Evolutionary conservation across 53 echinoderm and acorn worm species (phyloP), one percentile per base, ranked within the genome.

Genomic region (Henricia sp.): DNA sequence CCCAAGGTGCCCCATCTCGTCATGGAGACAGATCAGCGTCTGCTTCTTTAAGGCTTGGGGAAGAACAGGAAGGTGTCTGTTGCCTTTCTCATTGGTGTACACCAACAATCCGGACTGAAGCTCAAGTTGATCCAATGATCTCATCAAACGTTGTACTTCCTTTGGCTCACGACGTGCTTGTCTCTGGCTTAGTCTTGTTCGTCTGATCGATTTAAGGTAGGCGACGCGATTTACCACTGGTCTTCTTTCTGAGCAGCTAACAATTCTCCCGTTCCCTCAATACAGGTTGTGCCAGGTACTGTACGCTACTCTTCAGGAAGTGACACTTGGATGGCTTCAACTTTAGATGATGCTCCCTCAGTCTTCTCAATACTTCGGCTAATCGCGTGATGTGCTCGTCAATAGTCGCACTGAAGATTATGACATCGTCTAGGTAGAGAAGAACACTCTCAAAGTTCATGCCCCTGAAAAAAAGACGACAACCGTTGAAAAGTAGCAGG

Each of bases 391-490:
- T 21, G 37, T 83, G 83, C 26, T 83, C 68, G 6, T 66, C 68
- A 4, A 68, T 8, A 8, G 72, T 55, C 3, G 57, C 4, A 19
- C 70, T 58, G 24, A 35, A 71, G 5, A 85, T 38, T 2, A 85
- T 25, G 39, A 85, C 44, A 36, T 83, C 84, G 33, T 70, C 84
- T 12, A 68, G 50, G 52, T 83, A 83, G 39, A 63, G 29, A 8
- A 67, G 36, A 23, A 83, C 35, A 26, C 50, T 48, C 2, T 25
- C 39, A 30, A 77, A 57, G 37, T 77, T 27, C 38, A 77, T 53
- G 33, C 33, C 77, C 17, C 58, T 39, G 32, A 77, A 77, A 8
- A 20, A 59, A 29, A 2, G 50, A 35, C 77, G 59, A 58, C 33
- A 77, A 23, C 2, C 77, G 58, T 21, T 78, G 78, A 38, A 78